Evolutionary conservation across 2,888 invertebrate genomes (phyloP).

Genomic region (Ellobium chinense): DNA sequence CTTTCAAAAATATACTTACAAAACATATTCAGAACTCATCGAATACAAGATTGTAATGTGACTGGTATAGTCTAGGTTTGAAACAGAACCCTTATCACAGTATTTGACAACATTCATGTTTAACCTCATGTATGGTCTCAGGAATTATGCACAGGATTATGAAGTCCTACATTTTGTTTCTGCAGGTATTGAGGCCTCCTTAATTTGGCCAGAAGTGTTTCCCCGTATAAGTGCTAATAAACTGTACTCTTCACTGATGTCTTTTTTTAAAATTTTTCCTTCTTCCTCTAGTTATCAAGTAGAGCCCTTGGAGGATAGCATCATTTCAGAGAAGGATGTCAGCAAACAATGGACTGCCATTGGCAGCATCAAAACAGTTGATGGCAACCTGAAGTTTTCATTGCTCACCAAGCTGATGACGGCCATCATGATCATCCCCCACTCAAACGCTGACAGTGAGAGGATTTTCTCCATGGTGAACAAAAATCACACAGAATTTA

Average conservation of each 20-base stretch:
- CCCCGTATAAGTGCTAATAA: not conserved
- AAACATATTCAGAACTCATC: not conserved
- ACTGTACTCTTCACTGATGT: not conserved
- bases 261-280: not conserved
- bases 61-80: not conserved
- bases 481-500: not conserved
- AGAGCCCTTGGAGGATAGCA: not conserved
- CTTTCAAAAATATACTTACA: not conserved
- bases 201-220: not conserved
- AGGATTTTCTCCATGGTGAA: not conserved
- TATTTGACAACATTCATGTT: not conserved
- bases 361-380: not conserved
- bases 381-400: not conserved
- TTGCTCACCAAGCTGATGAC: not conserved
- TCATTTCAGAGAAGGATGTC: not conserved
- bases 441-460: not conserved
- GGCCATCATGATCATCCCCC: not conserved
- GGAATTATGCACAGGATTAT: not conserved
- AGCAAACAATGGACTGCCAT: not conserved
- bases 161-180: not conserved
- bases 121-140: not conserved
- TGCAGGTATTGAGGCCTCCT: not conserved
- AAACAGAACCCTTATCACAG: not conserved
- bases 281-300: not conserved
- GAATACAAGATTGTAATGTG: not conserved